Conservation (phyloP, 2,888 invertebrate species). For the Nephrotoma guestfalica region DNA sequence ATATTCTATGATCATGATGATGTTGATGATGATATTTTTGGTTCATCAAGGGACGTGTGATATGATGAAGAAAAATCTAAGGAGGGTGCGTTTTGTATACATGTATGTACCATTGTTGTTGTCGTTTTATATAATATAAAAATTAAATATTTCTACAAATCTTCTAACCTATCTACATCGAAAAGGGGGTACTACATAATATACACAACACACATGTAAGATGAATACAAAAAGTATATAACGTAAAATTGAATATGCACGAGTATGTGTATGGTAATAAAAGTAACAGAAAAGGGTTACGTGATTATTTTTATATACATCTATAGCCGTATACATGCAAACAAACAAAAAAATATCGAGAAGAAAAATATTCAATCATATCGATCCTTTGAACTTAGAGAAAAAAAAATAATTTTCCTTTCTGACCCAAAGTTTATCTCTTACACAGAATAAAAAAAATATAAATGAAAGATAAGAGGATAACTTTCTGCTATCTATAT, state of each 20-base stretch:
- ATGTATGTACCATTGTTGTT: neutral
- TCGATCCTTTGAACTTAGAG: neutral
- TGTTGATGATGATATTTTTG: neutral
- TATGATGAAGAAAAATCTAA: neutral
- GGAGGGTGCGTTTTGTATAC: neutral
- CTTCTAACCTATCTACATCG: neutral
- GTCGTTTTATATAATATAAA: neutral
- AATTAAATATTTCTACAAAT: neutral
- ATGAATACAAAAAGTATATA: neutral
- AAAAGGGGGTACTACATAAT: neutral
- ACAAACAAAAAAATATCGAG: neutral
- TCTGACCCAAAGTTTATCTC: neutral
- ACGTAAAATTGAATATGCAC: neutral
- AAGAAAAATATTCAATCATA: neutral
- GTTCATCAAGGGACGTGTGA: neutral
- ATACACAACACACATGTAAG: neutral
- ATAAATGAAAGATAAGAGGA: neutral
- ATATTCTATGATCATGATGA: neutral
- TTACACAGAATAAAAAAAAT: neutral
- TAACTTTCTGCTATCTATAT: neutral
- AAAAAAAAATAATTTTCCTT: neutral
- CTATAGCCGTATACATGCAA: neutral
- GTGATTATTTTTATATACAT: neutral
- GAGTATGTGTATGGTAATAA: neutral
- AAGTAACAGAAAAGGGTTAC: neutral